Conservation (phyloP, 2,888 invertebrate species). For the Dorcus hopei region DNA sequence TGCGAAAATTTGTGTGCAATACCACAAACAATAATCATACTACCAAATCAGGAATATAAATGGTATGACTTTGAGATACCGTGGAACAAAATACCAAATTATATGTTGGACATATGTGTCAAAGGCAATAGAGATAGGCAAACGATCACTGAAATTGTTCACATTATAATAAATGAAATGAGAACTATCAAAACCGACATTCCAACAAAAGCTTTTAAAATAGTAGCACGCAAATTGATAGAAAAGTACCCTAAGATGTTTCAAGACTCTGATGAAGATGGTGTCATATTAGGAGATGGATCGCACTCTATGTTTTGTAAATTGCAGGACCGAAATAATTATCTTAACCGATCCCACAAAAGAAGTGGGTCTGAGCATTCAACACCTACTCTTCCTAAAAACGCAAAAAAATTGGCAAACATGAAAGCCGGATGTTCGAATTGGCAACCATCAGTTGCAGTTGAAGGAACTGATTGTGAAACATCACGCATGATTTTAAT, state of each 20-base stretch:
- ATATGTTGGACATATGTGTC: conserved; percentile 15
- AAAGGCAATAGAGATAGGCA: conserved; percentile 14
- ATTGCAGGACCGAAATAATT: background rate
- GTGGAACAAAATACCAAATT: conserved; percentile 18
- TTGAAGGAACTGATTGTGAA: background rate
- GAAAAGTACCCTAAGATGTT: background rate
- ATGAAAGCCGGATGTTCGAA: background rate
- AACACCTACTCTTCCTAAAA: background rate
- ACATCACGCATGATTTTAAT: background rate
- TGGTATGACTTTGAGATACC: conserved; percentile 20
- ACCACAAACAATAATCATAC: too few species aligned
- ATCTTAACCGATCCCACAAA: background rate
- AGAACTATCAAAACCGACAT: conserved; percentile 20
- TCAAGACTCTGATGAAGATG: background rate
- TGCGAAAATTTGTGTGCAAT: too few species aligned
- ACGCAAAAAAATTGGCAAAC: background rate
- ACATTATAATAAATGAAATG: conserved; percentile 24
- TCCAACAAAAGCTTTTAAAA: conserved; percentile 7
- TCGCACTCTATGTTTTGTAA: background rate
- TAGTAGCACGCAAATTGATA: background rate
- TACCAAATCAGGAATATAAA: background rate
- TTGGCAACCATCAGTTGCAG: background rate
- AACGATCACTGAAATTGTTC: conserved; percentile 17
- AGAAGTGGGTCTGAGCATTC: background rate
- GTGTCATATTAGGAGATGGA: background rate